A percentile compares a stretch with the other conserved stretches of the same genome.
Evolutionary conservation across 1,140 invertebrate species (phyloP).

Genomic region (Paramacrobiotus metropolitanus): DNA sequence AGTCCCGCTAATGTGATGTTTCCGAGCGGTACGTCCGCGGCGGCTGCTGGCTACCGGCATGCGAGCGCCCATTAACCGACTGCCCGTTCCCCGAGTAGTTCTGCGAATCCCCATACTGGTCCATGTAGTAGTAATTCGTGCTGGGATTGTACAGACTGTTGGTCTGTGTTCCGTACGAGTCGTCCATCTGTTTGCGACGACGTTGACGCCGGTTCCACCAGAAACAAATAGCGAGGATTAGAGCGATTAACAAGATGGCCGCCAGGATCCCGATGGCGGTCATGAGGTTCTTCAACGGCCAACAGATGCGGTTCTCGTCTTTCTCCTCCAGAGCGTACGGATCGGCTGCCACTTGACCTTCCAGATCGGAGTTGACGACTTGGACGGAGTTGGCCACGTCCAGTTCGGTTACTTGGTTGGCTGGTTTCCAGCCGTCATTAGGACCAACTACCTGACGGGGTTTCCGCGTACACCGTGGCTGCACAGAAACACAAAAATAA

Average conservation of each 20-base stretch:
- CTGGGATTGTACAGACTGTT: constrained; percentile 2
- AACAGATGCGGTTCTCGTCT: background rate
- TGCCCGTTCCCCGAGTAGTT: background rate
- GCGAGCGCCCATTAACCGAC: background rate
- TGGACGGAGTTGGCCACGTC: constrained; percentile 1
- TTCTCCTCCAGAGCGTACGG: background rate
- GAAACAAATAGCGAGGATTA: background rate
- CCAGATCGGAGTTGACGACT: background rate
- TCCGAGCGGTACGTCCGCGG: background rate
- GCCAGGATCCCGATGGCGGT: background rate
- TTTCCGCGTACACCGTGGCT: background rate
- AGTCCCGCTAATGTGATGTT: background rate
- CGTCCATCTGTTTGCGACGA: background rate
- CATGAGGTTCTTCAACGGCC: constrained; percentile 4
- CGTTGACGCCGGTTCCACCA: constrained; percentile 4
- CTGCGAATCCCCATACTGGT: background rate
- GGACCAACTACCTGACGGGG: background rate
- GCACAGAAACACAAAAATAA: no score
- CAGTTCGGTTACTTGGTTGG: background rate
- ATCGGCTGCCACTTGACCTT: background rate
- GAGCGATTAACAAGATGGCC: background rate
- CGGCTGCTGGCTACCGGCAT: background rate
- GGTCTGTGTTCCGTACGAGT: background rate
- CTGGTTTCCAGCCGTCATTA: background rate
- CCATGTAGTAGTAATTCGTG: constrained; percentile 1